Evolutionary conservation across 1,140 invertebrate genomes (phyloP).

Genomic region (Gryon sp.): DNA sequence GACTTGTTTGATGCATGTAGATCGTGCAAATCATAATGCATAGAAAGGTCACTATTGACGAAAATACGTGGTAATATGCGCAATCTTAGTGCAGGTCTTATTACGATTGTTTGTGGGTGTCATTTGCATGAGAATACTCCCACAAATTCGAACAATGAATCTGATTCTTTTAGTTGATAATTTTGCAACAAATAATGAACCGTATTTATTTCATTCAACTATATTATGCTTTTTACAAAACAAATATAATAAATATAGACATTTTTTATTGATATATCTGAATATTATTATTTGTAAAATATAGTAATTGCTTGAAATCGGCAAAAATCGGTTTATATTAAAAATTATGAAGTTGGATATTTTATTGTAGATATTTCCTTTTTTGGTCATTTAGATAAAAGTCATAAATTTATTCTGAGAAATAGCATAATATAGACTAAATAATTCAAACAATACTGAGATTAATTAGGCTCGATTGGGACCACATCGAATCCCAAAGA

Average conservation of each 20-base stretch:
- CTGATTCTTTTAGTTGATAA: slow-evolving; percentile 26
- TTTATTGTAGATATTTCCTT: no score
- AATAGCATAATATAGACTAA: slow-evolving; percentile 22
- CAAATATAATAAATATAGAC: no score
- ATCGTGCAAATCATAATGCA: slow-evolving; percentile 56
- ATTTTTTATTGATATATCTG: no score
- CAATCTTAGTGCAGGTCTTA: slow-evolving; percentile 37
- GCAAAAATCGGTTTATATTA: no score
- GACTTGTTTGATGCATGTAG: slow-evolving; percentile 42
- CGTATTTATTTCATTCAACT: slow-evolving; percentile 14
- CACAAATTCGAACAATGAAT: slow-evolving; percentile 39
- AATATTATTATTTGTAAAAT: no score
- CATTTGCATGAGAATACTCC: slow-evolving; percentile 48
- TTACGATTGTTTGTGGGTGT: slow-evolving; percentile 40
- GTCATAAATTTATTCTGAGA: no score
- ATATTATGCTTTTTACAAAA: background rate
- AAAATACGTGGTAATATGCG: slow-evolving; percentile 46
- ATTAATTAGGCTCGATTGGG: slow-evolving; percentile 51
- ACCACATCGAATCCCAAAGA: slow-evolving; percentile 47
- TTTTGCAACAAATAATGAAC: slow-evolving; percentile 19
- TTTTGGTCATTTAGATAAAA: no score
- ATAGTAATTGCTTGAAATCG: no score
- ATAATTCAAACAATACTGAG: slow-evolving; percentile 25
- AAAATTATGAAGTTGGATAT: no score
- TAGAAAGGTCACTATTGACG: slow-evolving; percentile 51